Conservation (phyloP, 2,113 vertebrate species). For the Tiliqua scincoides region DNA sequence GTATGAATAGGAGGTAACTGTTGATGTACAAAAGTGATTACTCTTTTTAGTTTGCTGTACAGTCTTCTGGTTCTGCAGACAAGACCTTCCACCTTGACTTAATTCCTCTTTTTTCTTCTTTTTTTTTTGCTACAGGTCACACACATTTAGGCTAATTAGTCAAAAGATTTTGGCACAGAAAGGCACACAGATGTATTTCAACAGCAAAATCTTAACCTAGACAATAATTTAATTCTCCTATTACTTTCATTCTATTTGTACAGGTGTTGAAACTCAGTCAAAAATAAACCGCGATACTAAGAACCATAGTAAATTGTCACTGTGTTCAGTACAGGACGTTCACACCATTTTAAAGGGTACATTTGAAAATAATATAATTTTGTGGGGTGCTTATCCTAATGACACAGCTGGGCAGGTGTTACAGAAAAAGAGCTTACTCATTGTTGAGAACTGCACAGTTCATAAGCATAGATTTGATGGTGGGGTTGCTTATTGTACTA, state of each 20-base stretch:
- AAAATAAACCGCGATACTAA: neutral
- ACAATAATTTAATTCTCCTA: conserved; percentile 51
- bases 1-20: conserved; percentile 35
- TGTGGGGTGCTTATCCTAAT: neutral
- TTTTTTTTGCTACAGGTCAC: conserved; percentile 60
- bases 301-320: conserved; percentile 32
- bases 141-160: conserved; percentile 68
- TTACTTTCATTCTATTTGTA: conserved; percentile 42
- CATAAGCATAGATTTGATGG: neutral
- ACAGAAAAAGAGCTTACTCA: neutral
- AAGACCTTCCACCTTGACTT: neutral
- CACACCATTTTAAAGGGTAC: neutral
- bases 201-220: conserved; percentile 38
- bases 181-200: conserved; percentile 56
- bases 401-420: neutral
- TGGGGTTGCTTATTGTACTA: neutral
- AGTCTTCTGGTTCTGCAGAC: neutral
- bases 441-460: neutral
- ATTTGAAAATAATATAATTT: neutral
- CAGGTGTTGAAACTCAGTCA: neutral
- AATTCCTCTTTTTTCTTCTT: conserved; percentile 16
- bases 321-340: conserved; percentile 2
- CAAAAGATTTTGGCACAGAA: conserved; percentile 66
- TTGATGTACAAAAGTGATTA: neutral
- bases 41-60: neutral